These are phyloP conservation scores for Polyommatus iphigenia DNA, from an alignment of 2,888 invertebrate genomes.

Conservation along the genomic window DNA sequence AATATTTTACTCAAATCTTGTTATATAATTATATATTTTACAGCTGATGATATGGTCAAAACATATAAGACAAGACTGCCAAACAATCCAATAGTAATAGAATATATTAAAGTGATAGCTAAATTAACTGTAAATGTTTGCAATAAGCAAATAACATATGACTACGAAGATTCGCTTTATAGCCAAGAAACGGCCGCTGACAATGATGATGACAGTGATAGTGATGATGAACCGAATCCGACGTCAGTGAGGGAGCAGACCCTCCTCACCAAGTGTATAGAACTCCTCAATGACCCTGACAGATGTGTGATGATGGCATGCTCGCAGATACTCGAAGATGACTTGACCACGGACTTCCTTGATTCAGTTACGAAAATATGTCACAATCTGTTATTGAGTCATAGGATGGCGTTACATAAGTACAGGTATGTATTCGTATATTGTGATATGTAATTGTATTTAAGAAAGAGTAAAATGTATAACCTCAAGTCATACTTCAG, in stretches of 20 bases:
- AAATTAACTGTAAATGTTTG: constrained; percentile 68
- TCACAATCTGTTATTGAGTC: constrained; percentile 90
- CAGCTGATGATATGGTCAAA: constrained; percentile 39
- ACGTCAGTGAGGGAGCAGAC: constrained; percentile 70
- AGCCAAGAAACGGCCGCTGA: constrained; percentile 71
- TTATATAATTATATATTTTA: constrained; percentile 20
- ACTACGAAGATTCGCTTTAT: constrained; percentile 72
- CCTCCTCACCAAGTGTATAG: constrained; percentile 80
- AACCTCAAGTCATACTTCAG: too few species aligned
- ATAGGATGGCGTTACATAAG: constrained; percentile 90
- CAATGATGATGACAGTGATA: constrained; percentile 81
- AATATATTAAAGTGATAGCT: constrained; percentile 70
- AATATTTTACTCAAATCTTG: too few species aligned
- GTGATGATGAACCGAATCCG: constrained; percentile 74
- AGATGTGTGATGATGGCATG: constrained; percentile 65
- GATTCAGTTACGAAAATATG: constrained; percentile 88
- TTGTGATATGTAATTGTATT: too few species aligned
- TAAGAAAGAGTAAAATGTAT: too few species aligned
- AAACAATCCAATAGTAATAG: constrained; percentile 72
- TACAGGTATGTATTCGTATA: constrained; percentile 82
- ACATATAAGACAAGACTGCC: constrained; percentile 75
- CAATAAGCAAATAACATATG: constrained; percentile 68
- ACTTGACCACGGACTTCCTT: constrained; percentile 79
- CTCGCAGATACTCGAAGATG: constrained; percentile 73
- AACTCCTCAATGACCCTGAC: constrained; percentile 82